These are phyloP conservation scores for Aphrophora alni DNA, from an alignment of 2,888 invertebrate species.

Conservation along the genomic window DNA sequence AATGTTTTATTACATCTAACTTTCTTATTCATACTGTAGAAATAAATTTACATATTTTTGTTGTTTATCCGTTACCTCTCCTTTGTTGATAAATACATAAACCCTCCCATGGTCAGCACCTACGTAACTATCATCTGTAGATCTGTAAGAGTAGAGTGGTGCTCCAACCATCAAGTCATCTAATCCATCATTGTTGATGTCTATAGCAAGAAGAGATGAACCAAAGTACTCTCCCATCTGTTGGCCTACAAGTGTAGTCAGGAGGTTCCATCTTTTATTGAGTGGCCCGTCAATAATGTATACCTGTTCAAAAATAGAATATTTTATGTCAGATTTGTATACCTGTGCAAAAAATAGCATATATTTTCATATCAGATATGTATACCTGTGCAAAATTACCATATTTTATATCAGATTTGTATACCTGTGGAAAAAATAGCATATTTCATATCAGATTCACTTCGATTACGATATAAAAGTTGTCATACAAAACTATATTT, in stretches of 20 bases:
- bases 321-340: no score
- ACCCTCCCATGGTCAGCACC: neutral
- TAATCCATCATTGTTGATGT: constrained; percentile 88
- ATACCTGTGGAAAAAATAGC: no score
- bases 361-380: no score
- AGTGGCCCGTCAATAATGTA: neutral
- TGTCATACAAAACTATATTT: no score
- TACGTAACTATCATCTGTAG: neutral
- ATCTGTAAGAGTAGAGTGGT: constrained; percentile 72
- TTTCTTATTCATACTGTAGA: no score
- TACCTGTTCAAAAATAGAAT: neutral
- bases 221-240: constrained; percentile 98
- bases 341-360: no score
- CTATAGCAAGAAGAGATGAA: constrained; percentile 85
- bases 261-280: neutral
- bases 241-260: constrained; percentile 63
- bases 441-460: no score
- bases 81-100: neutral
- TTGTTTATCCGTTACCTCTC: neutral
- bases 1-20: no score
- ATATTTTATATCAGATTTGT: no score
- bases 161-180: constrained; percentile 94
- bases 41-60: no score
- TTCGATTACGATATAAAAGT: no score
- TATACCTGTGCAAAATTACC: no score